Evolutionary conservation across 1,140 invertebrate genomes (phyloP).

Genomic region (Schmidtea mediterranea): DNA sequence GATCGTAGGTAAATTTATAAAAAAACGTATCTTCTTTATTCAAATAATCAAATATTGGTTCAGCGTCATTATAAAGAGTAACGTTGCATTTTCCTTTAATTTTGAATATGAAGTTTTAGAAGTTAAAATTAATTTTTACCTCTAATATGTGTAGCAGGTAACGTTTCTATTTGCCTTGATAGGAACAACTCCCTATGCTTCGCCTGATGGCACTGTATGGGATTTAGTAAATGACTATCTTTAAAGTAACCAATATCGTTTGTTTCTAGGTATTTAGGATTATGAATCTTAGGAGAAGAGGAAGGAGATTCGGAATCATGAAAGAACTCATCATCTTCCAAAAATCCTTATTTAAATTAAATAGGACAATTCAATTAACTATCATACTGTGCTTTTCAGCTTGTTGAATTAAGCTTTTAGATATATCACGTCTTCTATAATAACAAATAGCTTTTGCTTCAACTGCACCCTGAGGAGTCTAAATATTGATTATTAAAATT

Average conservation of each 20-base stretch:
- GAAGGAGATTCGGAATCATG: too few species aligned
- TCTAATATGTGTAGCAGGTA: conserved; percentile 87
- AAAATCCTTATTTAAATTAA: too few species aligned
- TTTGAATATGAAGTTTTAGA: too few species aligned
- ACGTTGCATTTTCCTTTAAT: conserved; percentile 81
- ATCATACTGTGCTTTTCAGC: too few species aligned
- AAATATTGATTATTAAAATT: conserved; percentile 6
- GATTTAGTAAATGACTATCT: too few species aligned
- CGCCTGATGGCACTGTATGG: too few species aligned
- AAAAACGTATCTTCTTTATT: conserved; percentile 97
- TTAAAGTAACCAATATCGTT: too few species aligned
- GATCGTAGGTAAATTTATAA: conserved; percentile 96
- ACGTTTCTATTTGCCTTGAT: conserved; percentile 80
- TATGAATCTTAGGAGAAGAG: too few species aligned
- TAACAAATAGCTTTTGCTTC: conserved; percentile 99
- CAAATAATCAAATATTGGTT: conserved; percentile 71
- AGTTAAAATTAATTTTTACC: too few species aligned
- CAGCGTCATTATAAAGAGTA: conserved; percentile 85
- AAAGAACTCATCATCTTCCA: too few species aligned
- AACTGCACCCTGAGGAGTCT: conserved; percentile 78
- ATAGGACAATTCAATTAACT: too few species aligned
- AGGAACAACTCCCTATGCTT: conserved; percentile 77
- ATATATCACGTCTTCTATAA: conserved; percentile 77
- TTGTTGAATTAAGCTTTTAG: conserved; percentile 38
- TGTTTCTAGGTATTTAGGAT: too few species aligned